Conservation (phyloP, 1,140 invertebrate genomes). For the Ceratina australensis region DNA sequence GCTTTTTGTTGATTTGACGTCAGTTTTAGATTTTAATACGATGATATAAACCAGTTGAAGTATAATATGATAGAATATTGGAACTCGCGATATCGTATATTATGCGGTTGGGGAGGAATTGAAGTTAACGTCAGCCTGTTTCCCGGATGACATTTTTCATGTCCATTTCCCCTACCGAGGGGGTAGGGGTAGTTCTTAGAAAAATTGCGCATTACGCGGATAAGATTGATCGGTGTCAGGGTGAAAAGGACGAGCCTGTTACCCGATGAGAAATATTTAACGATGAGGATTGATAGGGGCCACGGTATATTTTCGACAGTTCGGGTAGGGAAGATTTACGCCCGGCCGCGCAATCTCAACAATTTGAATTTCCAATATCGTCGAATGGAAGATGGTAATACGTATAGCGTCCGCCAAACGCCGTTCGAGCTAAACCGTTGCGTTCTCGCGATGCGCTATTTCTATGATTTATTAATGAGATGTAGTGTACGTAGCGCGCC, state of each 20-base stretch:
- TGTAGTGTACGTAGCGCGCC: not conserved
- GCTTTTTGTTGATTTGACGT: no score
- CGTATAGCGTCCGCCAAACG: slow-evolving; percentile 1
- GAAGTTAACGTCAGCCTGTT: no score
- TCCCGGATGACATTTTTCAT: not conserved
- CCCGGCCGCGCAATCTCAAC: slow-evolving; percentile 10
- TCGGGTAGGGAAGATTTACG: slow-evolving; percentile 14
- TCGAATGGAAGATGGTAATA: slow-evolving; percentile 38
- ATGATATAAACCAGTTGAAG: no score
- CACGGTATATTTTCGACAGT: slow-evolving; percentile 22
- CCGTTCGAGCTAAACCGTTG: not conserved
- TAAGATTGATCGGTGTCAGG: not conserved
- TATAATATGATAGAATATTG: no score
- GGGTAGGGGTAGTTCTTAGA: no score
- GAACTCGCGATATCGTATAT: no score
- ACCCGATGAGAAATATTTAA: slow-evolving; percentile 22
- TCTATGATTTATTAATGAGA: slow-evolving; percentile 41
- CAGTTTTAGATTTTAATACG: no score
- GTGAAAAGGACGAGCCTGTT: not conserved
- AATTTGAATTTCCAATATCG: slow-evolving; percentile 44
- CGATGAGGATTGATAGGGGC: slow-evolving; percentile 25
- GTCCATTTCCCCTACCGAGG: not conserved
- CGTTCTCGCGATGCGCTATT: slow-evolving; percentile 3
- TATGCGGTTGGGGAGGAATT: no score
- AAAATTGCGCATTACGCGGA: not conserved